Base-by-base conservation (phyloP, 2,797 vertebrate species). In the Rhincodon typus region DNA sequence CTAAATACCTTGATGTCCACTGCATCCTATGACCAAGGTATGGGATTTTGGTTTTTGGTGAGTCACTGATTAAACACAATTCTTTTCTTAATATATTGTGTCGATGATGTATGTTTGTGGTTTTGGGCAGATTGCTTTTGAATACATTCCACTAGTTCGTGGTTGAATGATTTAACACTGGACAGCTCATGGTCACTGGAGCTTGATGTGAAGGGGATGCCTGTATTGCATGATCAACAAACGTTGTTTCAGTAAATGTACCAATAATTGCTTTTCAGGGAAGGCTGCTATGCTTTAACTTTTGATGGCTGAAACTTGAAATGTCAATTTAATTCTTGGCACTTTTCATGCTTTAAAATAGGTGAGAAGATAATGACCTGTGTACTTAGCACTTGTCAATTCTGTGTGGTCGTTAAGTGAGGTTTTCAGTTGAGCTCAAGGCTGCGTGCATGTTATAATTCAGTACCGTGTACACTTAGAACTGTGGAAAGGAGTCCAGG, bases 1-100 rank as follows among this genome's bases (percentile, higher is more conserved):
- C 96, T 17, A 96, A 96, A 96, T 96, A 97, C 96, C 95, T 96
- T 97, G 96, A 94, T 96, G 96, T 96, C 96, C n/a, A 67, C 88
- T 96, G 96, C 94, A 95, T 72, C 96, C 96, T 96, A 90, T 96
- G 96, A 96, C 79, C 96, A 94, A 97, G 96, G 96, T 96, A 46
- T 96, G 97, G 96, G 70, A 96, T 96, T 38, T 46, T 96, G 96
- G 53, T 90, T 17, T 72, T 88, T 0, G 95, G 96, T 96, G 95
- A 96, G 46, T 96, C 95, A 88, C 2, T 0, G 96, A 84, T 94
- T 23, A 94, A 67, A 38, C 53, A 94, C 46, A 13, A 62, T 74
- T 70, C 95, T 62, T 74, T 46, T 50, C 46, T 50, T 84, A n/a
- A 21, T 96, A 95, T 8, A 67, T 38, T 21, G 90, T 93, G n/a